Conservation (phyloP, 2,113 vertebrate genomes). For the Oryzias woworae region DNA sequence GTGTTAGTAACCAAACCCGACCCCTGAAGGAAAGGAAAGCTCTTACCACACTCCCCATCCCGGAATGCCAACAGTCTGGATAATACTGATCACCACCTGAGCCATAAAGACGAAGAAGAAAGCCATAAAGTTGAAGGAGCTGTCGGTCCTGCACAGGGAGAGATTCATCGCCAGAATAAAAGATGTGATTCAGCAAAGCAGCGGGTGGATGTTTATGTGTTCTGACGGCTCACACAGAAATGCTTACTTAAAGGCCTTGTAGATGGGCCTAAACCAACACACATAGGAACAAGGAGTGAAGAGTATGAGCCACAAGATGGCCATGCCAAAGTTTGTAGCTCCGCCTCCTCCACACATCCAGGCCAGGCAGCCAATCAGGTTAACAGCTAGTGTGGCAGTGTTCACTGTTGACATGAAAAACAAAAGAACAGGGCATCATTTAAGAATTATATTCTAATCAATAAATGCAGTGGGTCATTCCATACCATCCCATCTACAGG, state of each 20-base stretch:
- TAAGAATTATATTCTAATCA: neutral
- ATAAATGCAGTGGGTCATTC: no score
- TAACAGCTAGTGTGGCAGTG: conserved; percentile 93
- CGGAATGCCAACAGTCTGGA: conserved; percentile 94
- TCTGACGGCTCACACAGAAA: conserved; percentile 3
- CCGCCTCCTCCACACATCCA: conserved; percentile 98
- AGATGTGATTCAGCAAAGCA: neutral
- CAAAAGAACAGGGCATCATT: conserved; percentile 11
- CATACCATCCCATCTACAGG: no score
- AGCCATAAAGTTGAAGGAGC: conserved; percentile 99
- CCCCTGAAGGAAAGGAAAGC: neutral
- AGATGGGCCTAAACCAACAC: conserved; percentile 99
- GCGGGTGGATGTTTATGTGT: neutral
- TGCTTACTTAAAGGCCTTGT: conserved; percentile 99
- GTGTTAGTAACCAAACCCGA: no score
- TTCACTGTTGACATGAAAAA: conserved; percentile 84
- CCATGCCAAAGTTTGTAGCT: conserved; percentile 96
- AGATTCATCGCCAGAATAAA: conserved; percentile 6
- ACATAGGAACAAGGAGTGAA: conserved; percentile 99
- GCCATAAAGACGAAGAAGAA: conserved; percentile 99
- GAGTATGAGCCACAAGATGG: conserved; percentile 98
- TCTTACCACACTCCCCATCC: conserved; percentile 99
- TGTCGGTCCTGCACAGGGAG: conserved; percentile 86
- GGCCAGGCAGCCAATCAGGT: conserved; percentile 97
- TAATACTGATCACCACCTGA: conserved; percentile 96